A percentile compares a stretch with the other conserved stretches of the same genome.
These are phyloP conservation scores for Cosmopolites sordidus DNA, from an alignment of 2,888 invertebrate genomes.

Conservation along the genomic window DNA sequence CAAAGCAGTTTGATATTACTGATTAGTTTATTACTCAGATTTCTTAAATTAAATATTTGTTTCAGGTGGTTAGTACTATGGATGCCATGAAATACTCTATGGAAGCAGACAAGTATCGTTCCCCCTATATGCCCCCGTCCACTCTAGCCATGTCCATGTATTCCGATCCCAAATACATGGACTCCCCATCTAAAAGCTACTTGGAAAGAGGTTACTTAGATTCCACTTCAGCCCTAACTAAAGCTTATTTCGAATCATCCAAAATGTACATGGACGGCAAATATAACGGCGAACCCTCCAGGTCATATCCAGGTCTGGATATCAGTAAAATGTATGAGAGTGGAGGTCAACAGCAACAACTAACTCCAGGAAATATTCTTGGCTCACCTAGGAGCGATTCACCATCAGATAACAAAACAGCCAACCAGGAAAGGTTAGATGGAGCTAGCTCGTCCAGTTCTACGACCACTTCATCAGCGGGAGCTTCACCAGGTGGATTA, in stretches of 20 bases:
- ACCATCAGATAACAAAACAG: constrained; percentile 43
- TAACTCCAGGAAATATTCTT: constrained; percentile 24
- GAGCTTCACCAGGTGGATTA: constrained; percentile 56
- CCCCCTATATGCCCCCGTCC: constrained; percentile 62
- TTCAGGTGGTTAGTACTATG: constrained; percentile 70
- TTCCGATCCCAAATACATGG: constrained; percentile 64
- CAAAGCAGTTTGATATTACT: too few relatives aligned
- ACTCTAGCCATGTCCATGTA: constrained; percentile 68
- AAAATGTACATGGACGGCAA: constrained; percentile 67
- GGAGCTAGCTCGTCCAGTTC: constrained; percentile 54
- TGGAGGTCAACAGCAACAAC: constrained; percentile 29
- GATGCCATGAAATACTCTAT: constrained; percentile 75
- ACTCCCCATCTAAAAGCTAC: constrained; percentile 55
- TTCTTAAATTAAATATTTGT: constrained; percentile 32
- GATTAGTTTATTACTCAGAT: too few relatives aligned
- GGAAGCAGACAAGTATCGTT: constrained; percentile 72
- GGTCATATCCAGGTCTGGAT: constrained; percentile 55
- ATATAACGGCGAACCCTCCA: constrained; percentile 44
- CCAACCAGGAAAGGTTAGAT: constrained; percentile 48
- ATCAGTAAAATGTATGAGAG: constrained; percentile 61
- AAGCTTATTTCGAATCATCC: constrained; percentile 66
- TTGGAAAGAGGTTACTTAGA: constrained; percentile 65
- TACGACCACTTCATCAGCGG: constrained; percentile 60
- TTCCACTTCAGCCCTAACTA: constrained; percentile 61
- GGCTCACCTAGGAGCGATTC: constrained; percentile 44